Conservation (phyloP, 2,797 vertebrate species). For the Scolopax bukidnonensis region DNA sequence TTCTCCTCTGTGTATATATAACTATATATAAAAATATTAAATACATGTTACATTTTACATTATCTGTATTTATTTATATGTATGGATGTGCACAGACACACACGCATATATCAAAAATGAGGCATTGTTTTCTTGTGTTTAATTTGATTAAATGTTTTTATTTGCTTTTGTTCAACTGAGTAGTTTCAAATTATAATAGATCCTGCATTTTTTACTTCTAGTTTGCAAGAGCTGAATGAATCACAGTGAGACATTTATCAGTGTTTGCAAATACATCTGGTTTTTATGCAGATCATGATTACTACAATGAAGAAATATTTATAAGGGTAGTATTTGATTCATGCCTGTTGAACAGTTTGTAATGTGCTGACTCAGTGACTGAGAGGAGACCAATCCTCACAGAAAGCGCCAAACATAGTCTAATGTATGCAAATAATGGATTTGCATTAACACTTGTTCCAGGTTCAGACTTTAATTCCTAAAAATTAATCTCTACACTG, state of each 20-base stretch:
- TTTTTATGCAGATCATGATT: background rate
- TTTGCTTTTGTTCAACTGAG: background rate
- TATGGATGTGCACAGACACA: background rate
- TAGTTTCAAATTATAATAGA: background rate
- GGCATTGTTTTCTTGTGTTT: background rate
- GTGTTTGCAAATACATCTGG: background rate
- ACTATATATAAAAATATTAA: background rate
- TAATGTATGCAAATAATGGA: background rate
- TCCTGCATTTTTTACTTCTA: background rate
- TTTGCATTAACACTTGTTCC: background rate
- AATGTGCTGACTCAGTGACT: background rate
- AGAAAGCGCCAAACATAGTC: background rate
- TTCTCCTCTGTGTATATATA: background rate
- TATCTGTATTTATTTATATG: background rate
- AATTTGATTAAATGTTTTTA: background rate
- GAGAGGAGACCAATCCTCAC: background rate
- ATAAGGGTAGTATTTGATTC: background rate
- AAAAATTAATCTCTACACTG: background rate
- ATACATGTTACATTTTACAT: background rate
- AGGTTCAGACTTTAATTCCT: background rate
- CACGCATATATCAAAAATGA: background rate
- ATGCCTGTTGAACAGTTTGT: background rate
- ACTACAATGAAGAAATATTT: background rate
- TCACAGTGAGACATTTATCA: background rate
- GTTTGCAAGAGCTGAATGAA: background rate